These are phyloP conservation scores for Arctia plantaginis DNA, from an alignment of 2,888 invertebrate species.

Conservation along the genomic window DNA sequence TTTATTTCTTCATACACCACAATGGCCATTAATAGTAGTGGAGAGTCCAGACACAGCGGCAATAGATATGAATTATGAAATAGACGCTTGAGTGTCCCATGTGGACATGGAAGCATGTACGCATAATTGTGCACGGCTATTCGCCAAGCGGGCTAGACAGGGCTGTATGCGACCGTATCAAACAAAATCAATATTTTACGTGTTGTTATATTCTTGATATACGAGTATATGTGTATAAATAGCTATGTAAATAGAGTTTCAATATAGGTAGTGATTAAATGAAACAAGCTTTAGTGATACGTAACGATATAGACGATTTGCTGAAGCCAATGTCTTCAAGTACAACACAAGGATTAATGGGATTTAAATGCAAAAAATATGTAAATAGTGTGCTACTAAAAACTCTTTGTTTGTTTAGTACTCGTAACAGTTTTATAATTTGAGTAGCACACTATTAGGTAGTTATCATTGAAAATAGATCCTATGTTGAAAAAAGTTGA, in stretches of 20 bases:
- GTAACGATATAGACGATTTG: neutral
- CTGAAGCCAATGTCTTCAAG: neutral
- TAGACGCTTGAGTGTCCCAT: slow-evolving; percentile 39
- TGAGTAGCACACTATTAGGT: too few species aligned
- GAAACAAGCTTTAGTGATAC: too few species aligned
- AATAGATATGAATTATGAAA: slow-evolving; percentile 51
- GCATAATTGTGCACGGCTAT: slow-evolving; percentile 49
- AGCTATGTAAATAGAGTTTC: neutral
- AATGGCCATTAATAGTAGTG: slow-evolving; percentile 5
- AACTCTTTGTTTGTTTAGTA: too few species aligned
- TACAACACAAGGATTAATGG: neutral
- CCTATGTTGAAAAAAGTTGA: too few species aligned
- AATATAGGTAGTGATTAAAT: too few species aligned
- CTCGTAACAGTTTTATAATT: too few species aligned
- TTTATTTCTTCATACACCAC: neutral
- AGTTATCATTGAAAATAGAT: too few species aligned
- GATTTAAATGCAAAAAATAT: too few species aligned
- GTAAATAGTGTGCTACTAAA: too few species aligned
- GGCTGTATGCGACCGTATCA: slow-evolving; percentile 11
- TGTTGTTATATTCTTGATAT: neutral
- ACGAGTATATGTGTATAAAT: neutral
- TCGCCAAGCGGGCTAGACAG: slow-evolving; percentile 31
- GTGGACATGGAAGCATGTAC: slow-evolving; percentile 44
- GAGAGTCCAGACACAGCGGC: slow-evolving; percentile 33
- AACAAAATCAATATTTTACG: neutral